Evolutionary conservation across 2,113 vertebrate species (phyloP).

Genomic region (Alligator mississippiensis): DNA sequence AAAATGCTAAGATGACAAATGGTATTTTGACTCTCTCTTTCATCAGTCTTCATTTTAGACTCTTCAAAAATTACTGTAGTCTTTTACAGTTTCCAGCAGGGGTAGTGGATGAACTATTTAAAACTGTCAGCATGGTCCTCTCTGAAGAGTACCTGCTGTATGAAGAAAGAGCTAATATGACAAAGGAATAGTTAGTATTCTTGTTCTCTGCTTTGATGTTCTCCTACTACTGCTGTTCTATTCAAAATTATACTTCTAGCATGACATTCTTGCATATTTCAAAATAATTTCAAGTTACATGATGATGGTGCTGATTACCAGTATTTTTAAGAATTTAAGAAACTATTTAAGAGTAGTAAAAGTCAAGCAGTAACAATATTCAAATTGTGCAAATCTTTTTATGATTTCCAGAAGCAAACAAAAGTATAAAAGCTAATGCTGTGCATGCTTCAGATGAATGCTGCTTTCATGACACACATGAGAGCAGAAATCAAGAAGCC

Average conservation of each 20-base stretch:
- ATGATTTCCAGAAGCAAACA: background rate
- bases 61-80: background rate
- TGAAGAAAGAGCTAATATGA: background rate
- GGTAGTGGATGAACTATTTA: background rate
- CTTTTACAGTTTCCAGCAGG: background rate
- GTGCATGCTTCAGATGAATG: background rate
- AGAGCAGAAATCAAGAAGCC: background rate
- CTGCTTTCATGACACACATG: background rate
- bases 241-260: background rate
- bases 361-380: background rate
- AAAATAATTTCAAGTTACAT: background rate
- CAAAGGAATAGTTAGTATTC: background rate
- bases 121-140: background rate
- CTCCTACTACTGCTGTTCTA: background rate
- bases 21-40: background rate
- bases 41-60: background rate
- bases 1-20: background rate
- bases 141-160: background rate
- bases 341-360: background rate
- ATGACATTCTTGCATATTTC: background rate
- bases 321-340: background rate
- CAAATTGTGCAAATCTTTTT: background rate
- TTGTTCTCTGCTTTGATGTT: background rate
- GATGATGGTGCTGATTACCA: background rate
- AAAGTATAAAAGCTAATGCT: background rate